These are phyloP conservation scores for Donacobius atricapilla DNA, from an alignment of 2,113 vertebrate species.

Conservation along the genomic window DNA sequence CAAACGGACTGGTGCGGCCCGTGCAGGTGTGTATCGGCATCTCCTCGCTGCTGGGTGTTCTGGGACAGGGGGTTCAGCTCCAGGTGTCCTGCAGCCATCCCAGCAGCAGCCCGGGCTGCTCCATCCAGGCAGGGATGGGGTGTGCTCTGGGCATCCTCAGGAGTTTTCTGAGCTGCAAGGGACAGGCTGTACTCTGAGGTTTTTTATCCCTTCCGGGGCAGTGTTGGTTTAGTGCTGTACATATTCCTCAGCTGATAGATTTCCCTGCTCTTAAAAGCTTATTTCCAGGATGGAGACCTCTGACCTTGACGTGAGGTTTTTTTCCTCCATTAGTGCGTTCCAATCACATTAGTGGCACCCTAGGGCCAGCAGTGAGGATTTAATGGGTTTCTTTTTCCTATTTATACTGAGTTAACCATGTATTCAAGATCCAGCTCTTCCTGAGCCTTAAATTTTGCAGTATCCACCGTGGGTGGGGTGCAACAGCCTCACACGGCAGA, in stretches of 20 bases:
- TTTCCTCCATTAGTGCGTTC: neutral
- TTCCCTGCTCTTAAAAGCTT: neutral
- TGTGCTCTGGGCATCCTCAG: neutral
- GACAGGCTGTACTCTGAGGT: neutral
- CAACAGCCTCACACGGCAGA: neutral
- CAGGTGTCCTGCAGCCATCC: neutral
- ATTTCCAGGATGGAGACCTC: neutral
- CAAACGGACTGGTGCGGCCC: conserved; percentile 99
- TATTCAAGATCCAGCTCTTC: neutral
- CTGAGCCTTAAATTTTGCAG: neutral
- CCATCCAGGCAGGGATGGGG: neutral
- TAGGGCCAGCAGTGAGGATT: neutral
- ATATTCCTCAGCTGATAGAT: neutral
- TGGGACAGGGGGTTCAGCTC: neutral
- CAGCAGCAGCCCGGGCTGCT: neutral
- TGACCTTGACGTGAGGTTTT: neutral
- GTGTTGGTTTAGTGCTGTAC: neutral
- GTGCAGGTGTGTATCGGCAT: conserved; percentile 93
- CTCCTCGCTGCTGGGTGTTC: conserved; percentile 14
- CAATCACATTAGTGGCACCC: neutral
- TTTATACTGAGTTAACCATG: neutral
- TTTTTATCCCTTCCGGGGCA: rapidly evolving
- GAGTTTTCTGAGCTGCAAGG: neutral
- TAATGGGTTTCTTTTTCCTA: neutral
- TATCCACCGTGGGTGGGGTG: too few species aligned